Conservation (phyloP, 1,140 invertebrate genomes). For the Physella acuta region DNA sequence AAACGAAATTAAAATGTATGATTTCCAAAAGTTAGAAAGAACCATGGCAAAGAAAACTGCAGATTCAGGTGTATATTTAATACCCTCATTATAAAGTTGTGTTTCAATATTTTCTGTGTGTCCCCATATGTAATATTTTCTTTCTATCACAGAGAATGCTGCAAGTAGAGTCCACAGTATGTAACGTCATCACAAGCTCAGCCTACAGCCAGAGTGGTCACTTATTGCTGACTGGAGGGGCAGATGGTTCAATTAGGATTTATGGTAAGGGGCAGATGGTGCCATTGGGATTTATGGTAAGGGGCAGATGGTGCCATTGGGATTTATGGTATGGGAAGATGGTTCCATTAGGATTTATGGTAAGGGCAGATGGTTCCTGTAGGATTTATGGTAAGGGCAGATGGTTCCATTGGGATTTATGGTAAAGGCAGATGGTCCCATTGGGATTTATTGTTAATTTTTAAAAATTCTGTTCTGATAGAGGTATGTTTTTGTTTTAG, state of each 20-base stretch:
- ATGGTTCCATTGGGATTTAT: slow-evolving; percentile 64
- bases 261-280: slow-evolving; percentile 66
- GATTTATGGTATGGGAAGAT: too few relatives aligned
- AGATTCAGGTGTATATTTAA: too few relatives aligned
- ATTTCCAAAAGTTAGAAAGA: too few relatives aligned
- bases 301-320: slow-evolving; percentile 66
- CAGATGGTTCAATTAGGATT: slow-evolving; percentile 67
- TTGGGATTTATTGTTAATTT: background rate
- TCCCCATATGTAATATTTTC: slow-evolving; percentile 9
- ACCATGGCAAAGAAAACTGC: too few relatives aligned
- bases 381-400: slow-evolving; percentile 61
- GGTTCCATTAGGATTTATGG: slow-evolving; percentile 8
- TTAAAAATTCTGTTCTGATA: background rate
- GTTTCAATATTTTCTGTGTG: too few relatives aligned
- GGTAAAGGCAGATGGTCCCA: background rate
- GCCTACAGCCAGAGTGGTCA: slow-evolving; percentile 73
- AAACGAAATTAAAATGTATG: too few relatives aligned
- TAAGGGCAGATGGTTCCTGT: background rate
- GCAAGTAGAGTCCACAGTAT: slow-evolving; percentile 41
- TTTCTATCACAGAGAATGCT: slow-evolving; percentile 52
- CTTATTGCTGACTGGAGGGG: slow-evolving; percentile 66
- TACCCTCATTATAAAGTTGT: too few relatives aligned
- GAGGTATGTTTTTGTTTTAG: slow-evolving; percentile 29
- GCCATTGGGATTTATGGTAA: slow-evolving; percentile 65
- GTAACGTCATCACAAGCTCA: slow-evolving; percentile 63